These are phyloP conservation scores for Portunus trituberculatus DNA, from an alignment of 1,140 invertebrate genomes.

Conservation along the genomic window DNA sequence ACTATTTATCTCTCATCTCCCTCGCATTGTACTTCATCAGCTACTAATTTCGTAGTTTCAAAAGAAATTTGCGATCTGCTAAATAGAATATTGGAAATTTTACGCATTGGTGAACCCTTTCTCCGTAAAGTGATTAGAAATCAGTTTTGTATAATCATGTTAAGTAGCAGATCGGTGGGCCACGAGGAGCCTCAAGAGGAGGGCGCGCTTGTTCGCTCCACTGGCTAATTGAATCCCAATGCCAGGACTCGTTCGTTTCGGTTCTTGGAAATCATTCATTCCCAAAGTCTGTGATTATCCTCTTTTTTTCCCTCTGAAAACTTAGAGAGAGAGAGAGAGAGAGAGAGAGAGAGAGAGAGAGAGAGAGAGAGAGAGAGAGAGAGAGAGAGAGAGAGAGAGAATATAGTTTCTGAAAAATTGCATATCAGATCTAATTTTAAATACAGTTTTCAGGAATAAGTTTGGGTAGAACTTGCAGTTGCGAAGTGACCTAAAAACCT, in stretches of 20 bases:
- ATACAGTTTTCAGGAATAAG: no score
- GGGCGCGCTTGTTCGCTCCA: neutral
- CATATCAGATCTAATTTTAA: no score
- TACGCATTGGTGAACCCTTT: neutral
- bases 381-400: no score
- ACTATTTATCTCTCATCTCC: neutral
- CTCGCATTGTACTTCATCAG: neutral
- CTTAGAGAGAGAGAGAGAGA: no score
- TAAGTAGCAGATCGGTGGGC: neutral
- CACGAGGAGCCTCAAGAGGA: neutral
- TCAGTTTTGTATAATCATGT: neutral
- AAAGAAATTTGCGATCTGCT: neutral
- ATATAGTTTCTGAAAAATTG: no score
- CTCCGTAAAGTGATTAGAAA: neutral
- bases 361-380: no score
- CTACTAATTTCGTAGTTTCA: neutral
- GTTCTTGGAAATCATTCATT: no score
- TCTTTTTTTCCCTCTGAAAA: no score
- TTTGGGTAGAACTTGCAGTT: no score
- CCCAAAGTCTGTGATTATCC: no score
- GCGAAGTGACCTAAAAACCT: no score
- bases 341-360: no score
- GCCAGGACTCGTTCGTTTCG: neutral
- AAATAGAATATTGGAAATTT: neutral
- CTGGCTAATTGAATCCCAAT: neutral